Percentiles rank a stretch among this genome's conserved stretches.
phyloP scores from a whole-genome alignment of 2,113 vertebrate species.

The Eulemur rufifrons region DNA sequence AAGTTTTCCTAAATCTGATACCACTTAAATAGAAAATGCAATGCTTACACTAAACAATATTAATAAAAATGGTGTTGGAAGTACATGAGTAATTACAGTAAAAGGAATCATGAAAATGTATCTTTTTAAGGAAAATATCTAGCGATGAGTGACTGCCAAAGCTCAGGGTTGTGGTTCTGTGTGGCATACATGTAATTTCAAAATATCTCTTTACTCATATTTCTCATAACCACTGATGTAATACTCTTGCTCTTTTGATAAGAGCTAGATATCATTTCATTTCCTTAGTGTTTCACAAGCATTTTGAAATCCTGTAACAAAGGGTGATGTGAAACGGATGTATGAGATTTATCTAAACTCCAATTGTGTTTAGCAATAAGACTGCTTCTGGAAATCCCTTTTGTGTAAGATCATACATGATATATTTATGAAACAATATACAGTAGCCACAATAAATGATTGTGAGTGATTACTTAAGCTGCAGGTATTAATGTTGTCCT shows the following conservation, averaged over 20 bases:
- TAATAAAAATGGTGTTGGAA: neutral
- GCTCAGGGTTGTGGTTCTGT: neutral
- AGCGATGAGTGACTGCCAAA: neutral
- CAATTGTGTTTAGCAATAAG: conserved; percentile 32
- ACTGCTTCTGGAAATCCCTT: conserved; percentile 41
- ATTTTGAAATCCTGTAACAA: conserved; percentile 65
- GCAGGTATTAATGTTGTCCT: neutral
- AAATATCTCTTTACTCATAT: neutral
- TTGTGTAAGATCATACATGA: neutral
- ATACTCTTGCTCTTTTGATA: neutral
- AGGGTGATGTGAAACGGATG: conserved; percentile 24
- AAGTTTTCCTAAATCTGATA: conserved; percentile 12
- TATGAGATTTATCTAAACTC: conserved; percentile 60
- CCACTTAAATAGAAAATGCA: neutral
- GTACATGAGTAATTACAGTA: neutral
- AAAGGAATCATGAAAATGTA: neutral
- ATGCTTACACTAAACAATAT: neutral
- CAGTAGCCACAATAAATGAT: neutral
- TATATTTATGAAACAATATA: neutral
- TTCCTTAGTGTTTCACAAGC: conserved; percentile 13
- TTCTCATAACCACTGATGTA: neutral
- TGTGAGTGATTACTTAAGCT: neutral
- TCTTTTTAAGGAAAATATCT: conserved; percentile 17
- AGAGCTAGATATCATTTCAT: neutral
- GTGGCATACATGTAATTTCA: neutral